Base-by-base conservation (phyloP, 2,888 invertebrate species). In the Macrophya annulata region DNA sequence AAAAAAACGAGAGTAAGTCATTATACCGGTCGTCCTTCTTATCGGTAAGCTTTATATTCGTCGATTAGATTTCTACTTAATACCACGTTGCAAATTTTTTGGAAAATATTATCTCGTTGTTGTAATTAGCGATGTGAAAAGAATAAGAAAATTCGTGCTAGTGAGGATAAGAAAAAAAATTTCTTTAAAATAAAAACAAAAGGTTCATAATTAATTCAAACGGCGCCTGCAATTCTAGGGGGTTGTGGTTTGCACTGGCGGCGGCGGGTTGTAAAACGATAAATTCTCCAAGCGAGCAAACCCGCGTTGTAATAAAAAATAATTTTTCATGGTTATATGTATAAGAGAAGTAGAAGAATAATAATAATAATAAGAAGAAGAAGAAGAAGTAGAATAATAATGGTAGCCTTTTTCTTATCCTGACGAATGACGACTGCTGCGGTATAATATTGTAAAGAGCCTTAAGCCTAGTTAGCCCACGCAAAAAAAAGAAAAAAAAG, bases 361-460 rank as follows among this genome's bases (percentile, higher is more conserved):
- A 68, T 4, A 31, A 15, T 2, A 31, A 68, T 4, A 68, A 12
- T 6, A 68, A 68, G 4, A 55, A 48, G 48, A 48, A 48, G 9
- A 48, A 4, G 48, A 15, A 48, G 48, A 48, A 12, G 21, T 21
- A 62, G 3, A 25, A 62, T 21, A 62, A 62, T 62, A 62, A 62
- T 25, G 62, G 68, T 10, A 45, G 45, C 21, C 21, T 74, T 74
- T 74, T 74, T 74, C 74, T 74, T 45, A 74, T 74, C 74, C 74
- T 74, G 74, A 74, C 74, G 74, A 43, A 74, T 74, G 74, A 74
- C 43, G 45, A 9, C 21, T n/a, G 8, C 74, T 17, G 45, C 31
- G 31, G 31, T 31, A 31, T 31, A 31, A 31, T 31, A 43, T n/a
- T n/a, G 9, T 9, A 8, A 31, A 8, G 25, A 17, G 43, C 9